phyloP scores from a whole-genome alignment of 2,797 vertebrate species.

The Caiman crocodilus region DNA sequence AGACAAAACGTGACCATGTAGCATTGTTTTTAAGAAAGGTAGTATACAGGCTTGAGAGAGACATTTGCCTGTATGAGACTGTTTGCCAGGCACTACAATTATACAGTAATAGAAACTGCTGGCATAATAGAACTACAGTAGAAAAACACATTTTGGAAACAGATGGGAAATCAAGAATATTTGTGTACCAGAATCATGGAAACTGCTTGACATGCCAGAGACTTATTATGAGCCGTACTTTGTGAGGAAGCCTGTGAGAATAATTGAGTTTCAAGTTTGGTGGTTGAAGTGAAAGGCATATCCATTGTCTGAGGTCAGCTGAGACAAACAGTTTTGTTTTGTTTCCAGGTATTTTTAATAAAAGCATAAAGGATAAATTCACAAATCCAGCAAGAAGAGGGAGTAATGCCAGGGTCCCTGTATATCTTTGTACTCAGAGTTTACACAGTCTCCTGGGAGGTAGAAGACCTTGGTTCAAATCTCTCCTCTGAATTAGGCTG shows the following conservation, averaged over 20 bases:
- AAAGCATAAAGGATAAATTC: not conserved
- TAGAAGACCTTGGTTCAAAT: not conserved
- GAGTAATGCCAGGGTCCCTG: not conserved
- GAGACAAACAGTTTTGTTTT: not conserved
- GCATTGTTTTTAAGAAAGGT: not conserved
- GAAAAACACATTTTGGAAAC: not conserved
- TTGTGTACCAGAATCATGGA: not conserved
- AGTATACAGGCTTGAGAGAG: not conserved
- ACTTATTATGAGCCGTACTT: not conserved
- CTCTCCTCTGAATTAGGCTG: not conserved
- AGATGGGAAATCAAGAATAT: not conserved
- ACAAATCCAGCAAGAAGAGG: accelerated
- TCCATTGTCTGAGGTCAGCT: not conserved
- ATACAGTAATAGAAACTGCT: not conserved
- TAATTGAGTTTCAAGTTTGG: too few species aligned
- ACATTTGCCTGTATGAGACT: not conserved
- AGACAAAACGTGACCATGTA: not conserved
- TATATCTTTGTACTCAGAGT: too few species aligned
- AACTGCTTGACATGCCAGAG: not conserved
- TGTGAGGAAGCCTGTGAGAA: not conserved
- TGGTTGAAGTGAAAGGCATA: too few species aligned
- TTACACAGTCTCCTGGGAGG: too few species aligned
- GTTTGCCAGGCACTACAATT: not conserved
- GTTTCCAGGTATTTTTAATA: not conserved
- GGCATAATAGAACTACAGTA: not conserved